phyloP scores from a whole-genome alignment of 1,140 invertebrate species.

The Gerris buenoi region DNA sequence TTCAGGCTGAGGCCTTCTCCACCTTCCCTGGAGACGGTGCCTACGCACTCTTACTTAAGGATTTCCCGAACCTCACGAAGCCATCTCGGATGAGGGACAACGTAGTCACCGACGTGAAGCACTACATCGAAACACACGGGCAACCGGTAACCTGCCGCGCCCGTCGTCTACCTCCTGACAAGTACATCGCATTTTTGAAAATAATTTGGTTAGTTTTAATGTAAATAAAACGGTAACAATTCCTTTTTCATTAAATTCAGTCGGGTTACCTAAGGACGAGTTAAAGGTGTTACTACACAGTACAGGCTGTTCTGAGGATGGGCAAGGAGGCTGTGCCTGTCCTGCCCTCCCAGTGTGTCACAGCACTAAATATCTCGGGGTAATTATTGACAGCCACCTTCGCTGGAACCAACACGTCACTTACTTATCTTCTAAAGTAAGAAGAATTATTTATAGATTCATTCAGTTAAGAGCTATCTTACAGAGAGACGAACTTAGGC shows the following conservation, averaged over 20 bases:
- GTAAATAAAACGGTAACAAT: too few relatives aligned
- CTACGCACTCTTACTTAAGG: background rate
- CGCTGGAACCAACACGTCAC: constrained; percentile 20
- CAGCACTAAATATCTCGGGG: too few relatives aligned
- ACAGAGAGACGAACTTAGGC: too few relatives aligned
- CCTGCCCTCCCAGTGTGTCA: constrained; percentile 28
- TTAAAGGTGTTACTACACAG: constrained; percentile 32
- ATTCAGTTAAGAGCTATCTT: constrained; percentile 23
- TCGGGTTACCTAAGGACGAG: constrained; percentile 23
- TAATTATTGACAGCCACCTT: too few relatives aligned
- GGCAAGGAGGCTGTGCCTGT: constrained; percentile 19
- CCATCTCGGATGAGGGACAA: background rate
- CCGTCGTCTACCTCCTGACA: constrained; percentile 27
- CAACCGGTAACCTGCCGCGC: constrained; percentile 27
- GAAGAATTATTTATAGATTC: constrained; percentile 21
- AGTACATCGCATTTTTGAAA: constrained; percentile 19
- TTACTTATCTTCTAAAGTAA: constrained; percentile 23
- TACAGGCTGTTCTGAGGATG: constrained; percentile 28
- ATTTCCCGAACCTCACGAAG: background rate
- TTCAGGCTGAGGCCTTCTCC: background rate
- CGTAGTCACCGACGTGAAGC: background rate
- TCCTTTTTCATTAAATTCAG: constrained; percentile 21
- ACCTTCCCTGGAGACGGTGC: background rate
- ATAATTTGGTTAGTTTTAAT: too few relatives aligned
- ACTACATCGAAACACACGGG: constrained; percentile 15